Evolutionary conservation across 2,113 vertebrate genomes (phyloP), one percentile per base, ranked within the genome.

Genomic region (Stomatorhinus ivindoensis): DNA sequence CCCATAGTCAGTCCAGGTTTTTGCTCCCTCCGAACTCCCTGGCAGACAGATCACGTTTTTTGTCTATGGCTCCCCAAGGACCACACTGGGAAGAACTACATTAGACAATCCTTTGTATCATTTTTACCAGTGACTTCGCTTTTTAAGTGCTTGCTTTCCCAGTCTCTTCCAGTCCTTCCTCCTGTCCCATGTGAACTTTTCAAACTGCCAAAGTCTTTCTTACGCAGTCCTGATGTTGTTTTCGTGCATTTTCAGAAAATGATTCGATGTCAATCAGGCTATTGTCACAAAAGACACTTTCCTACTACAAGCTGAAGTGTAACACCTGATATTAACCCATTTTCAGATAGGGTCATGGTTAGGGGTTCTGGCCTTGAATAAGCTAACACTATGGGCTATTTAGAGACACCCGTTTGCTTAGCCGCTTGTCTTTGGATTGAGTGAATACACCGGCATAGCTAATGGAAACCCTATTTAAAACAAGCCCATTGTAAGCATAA

Each of bases 91-190:
- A 58, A 58, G 21, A 6, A n/a, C 55, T 9, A 24, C 55, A 58
- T 58, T 58, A 83, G 86, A 88, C 83, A 87, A 9, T 24, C 13
- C 3, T 44, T 86, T 27, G 84, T 91, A 89, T 90, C 82, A 91
- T 92, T 91, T 93, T 89, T 90, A 90, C 87, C 35, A 88, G 53
- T 82, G 42, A 44, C 61, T 6, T 3, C 48, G 39, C 82, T 47
- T 21, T 42, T 46, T 76, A 15, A 39, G 13, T 39, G 69, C 13
- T 76, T 35, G 69, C 69, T 35, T 39, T 35, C 15, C 69, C 31
- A 35, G 69, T 27, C 9, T 9, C 58, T 65, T 65, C 58, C n/a
- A 10, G 61, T 69, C n/a, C 61, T 69, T 31, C n/a, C n/a, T 69
- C 73, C 7, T 17, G 31, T 39, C 35, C 35, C 5, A 19, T 76